Percentiles rank a stretch among this genome's conserved stretches.
Evolutionary conservation across 2,888 invertebrate genomes (phyloP).

Genomic region (Hemistola chrysoprasaria): DNA sequence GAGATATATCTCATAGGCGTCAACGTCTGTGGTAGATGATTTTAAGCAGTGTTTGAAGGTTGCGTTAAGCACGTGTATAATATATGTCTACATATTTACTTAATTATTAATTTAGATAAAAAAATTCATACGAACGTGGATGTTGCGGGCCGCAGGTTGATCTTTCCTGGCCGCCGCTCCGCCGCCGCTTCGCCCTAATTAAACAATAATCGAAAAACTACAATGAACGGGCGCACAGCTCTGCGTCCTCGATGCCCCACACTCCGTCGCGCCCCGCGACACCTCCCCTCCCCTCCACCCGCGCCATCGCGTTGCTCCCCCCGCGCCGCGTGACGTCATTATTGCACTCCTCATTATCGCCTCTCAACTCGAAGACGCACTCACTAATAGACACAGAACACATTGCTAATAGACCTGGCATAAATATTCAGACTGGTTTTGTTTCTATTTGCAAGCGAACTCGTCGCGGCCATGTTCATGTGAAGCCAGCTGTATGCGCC

Average conservation of each 20-base stretch:
- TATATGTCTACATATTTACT: too few relatives aligned
- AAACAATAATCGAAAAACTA: constrained; percentile 83
- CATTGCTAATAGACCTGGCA: constrained; percentile 59
- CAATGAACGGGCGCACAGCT: constrained; percentile 80
- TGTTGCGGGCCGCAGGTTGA: constrained; percentile 58
- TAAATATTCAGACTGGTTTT: constrained; percentile 56
- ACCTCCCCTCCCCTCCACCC: too few relatives aligned
- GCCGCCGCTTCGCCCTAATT: constrained; percentile 83
- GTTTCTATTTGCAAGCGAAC: constrained; percentile 46
- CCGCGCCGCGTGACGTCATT: constrained; percentile 65
- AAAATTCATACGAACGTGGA: constrained; percentile 21
- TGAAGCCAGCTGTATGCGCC: constrained; percentile 43
- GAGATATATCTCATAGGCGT: too few relatives aligned
- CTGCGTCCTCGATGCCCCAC: constrained; percentile 65
- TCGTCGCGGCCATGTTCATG: constrained; percentile 42
- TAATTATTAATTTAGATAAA: too few relatives aligned
- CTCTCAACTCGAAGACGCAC: constrained; percentile 67
- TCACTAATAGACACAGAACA: constrained; percentile 55
- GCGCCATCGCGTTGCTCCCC: constrained; percentile 34
- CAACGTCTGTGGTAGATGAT: too few relatives aligned
- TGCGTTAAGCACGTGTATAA: too few relatives aligned
- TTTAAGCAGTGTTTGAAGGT: too few relatives aligned
- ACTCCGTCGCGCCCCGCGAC: constrained; percentile 29
- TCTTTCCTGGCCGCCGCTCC: constrained; percentile 73
- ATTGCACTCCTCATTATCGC: constrained; percentile 79